These are phyloP conservation scores for Oreochromis niloticus DNA, from an alignment of 2,113 vertebrate genomes.

Conservation along the genomic window DNA sequence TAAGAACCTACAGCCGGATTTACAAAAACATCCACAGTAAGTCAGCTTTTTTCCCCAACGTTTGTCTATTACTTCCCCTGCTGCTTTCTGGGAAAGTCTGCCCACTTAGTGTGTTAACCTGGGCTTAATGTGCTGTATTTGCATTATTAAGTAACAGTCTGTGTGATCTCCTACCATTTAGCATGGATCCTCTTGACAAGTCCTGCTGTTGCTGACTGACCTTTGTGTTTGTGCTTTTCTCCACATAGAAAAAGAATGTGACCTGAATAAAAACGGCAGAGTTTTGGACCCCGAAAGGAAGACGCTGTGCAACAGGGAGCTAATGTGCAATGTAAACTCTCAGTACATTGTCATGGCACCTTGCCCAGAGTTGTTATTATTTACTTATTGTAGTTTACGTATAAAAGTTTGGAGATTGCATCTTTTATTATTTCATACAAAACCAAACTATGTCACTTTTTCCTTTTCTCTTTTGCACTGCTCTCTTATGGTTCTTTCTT, in stretches of 20 bases:
- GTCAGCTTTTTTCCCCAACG: background rate
- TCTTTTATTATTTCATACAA: background rate
- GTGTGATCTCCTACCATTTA: background rate
- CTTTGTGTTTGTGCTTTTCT: background rate
- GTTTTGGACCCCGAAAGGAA: slow-evolving; percentile 81
- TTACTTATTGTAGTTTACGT: background rate
- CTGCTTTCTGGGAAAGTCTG: background rate
- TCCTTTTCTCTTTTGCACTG: background rate
- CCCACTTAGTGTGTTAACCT: background rate
- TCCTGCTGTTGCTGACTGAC: slow-evolving; percentile 8
- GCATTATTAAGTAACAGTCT: background rate
- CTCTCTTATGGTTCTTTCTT: background rate
- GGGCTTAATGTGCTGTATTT: background rate
- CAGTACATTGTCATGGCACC: slow-evolving; percentile 24
- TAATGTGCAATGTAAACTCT: slow-evolving; percentile 80
- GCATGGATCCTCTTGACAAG: background rate
- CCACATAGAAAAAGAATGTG: slow-evolving; percentile 81
- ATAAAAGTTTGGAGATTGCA: background rate
- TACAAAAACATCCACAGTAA: slow-evolving; percentile 71
- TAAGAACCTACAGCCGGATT: slow-evolving; percentile 65
- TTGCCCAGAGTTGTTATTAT: background rate
- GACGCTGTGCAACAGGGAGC: slow-evolving; percentile 77
- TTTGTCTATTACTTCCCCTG: background rate
- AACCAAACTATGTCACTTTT: background rate
- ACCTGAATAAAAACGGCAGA: slow-evolving; percentile 80